Base-by-base conservation (phyloP, 1,140 invertebrate genomes). In the Linepithema humile region DNA sequence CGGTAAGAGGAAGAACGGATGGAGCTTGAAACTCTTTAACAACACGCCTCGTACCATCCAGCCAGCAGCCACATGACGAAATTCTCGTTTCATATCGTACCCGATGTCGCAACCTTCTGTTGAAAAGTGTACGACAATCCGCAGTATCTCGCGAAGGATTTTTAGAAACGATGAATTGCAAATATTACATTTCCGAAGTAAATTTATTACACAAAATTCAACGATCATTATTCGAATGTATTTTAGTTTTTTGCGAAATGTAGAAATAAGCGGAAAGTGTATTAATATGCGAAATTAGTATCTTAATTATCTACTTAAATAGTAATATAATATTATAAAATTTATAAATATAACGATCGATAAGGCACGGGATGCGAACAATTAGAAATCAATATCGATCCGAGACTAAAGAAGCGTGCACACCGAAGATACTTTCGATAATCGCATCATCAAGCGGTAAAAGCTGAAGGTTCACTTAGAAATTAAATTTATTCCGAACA, bases 51-150 rank as follows among this genome's bases (percentile, higher is more conserved):
- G 50, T 74, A 60, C 43, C 77, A 72, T 48, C 38, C 43, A 35
- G 40, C 60, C n/a, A n/a, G n/a, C 26, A 32, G 29, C 17, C 45
- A 48, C 20, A 53, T 67, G 62, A 82, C 48, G 29, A 67, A 83
- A 73, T 83, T 73, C 65, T 53, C 57, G 10, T 69, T 55, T 83
- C 43, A 57, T 65, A 83, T 85, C 20, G 59, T 45, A n/a, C 3
- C 17, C 23, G 40, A 29, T 29, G 20, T 45, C 59, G 48, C 50
- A 38, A 55, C 35, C 32, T 29, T 2, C 57, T 26, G 35, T 78
- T 48, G 62, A 20, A 48, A 67, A 53, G 12, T 32, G 9, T 45
- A 29, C 43, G 29, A 62, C 20, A 38, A 23, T 40, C 23, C 48
- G 60, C 15, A 29, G 2, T 69, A 55, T 38, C 40, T 45, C 15